These are phyloP conservation scores for Ciconia stormi DNA, from an alignment of 2,113 vertebrate species.

Conservation along the genomic window DNA sequence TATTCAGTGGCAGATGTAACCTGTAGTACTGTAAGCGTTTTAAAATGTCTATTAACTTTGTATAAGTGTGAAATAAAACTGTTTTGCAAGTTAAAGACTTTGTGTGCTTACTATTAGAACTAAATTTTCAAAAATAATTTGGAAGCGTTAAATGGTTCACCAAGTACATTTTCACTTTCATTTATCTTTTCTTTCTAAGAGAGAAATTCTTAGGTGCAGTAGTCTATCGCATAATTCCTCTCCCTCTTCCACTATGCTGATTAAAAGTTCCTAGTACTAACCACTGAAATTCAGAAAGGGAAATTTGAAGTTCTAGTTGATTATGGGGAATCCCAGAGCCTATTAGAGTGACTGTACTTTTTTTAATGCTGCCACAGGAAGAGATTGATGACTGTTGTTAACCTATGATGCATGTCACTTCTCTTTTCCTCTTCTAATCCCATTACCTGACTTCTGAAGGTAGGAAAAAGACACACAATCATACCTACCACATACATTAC, in stretches of 20 bases:
- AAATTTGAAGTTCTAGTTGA: constrained; percentile 11
- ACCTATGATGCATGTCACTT: constrained; percentile 29
- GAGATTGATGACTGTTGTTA: constrained; percentile 23
- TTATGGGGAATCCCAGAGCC: constrained; percentile 42
- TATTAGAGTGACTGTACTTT: not conserved
- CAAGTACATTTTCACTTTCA: not conserved
- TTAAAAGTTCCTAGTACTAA: constrained; percentile 53
- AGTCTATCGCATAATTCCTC: not conserved
- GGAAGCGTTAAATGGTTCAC: not conserved
- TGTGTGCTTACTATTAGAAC: not conserved
- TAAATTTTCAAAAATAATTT: not conserved
- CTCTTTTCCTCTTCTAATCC: constrained; percentile 28
- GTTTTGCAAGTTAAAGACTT: not conserved
- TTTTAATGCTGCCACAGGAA: constrained; percentile 36
- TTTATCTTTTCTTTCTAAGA: not conserved
- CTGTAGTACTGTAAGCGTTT: not conserved
- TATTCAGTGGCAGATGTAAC: not conserved
- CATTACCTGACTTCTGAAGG: not conserved
- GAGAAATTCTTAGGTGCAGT: not conserved
- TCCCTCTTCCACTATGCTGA: not conserved
- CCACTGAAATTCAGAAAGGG: not conserved
- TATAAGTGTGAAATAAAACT: constrained; percentile 64
- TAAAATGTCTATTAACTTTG: constrained; percentile 19
- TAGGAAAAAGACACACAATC: constrained; percentile 28
- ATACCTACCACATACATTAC: not conserved